Conservation (phyloP, 2,113 vertebrate species). For the Narcine bancroftii region DNA sequence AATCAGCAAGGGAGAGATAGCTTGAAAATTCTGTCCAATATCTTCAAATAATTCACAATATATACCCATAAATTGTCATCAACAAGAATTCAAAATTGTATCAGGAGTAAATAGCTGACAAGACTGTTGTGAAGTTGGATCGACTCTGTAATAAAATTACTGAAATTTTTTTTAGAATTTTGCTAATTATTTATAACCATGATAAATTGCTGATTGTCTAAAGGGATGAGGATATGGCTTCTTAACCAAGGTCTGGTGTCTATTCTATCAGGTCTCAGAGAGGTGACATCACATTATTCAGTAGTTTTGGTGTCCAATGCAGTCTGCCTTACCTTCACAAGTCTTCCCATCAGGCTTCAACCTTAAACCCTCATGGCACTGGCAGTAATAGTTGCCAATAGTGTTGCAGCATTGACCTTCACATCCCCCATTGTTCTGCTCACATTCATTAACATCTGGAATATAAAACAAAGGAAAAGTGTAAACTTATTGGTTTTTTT, state of each 20-base stretch:
- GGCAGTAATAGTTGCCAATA: constrained; percentile 72
- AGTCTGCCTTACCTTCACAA: constrained; percentile 58
- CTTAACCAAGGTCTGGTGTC: background rate
- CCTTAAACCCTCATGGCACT: constrained; percentile 53
- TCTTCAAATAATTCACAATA: background rate
- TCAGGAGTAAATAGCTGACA: background rate
- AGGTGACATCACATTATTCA: background rate
- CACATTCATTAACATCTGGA: constrained; percentile 67
- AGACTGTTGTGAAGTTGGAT: background rate
- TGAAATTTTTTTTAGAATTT: background rate
- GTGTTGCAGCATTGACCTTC: constrained; percentile 65
- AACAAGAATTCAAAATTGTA: background rate
- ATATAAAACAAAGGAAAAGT: background rate
- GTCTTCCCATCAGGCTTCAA: constrained; percentile 58
- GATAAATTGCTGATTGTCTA: too few relatives aligned
- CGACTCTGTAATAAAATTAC: background rate
- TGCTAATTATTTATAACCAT: too few relatives aligned
- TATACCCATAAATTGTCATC: background rate
- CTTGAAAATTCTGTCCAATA: background rate
- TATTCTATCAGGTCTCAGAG: background rate
- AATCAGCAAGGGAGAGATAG: too few relatives aligned
- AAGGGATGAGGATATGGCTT: too few relatives aligned
- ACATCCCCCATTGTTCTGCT: constrained; percentile 59
- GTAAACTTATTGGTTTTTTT: background rate
- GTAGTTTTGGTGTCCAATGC: background rate